These are phyloP conservation scores for Graphium colonna DNA, from an alignment of 2,888 invertebrate species.

Conservation along the genomic window DNA sequence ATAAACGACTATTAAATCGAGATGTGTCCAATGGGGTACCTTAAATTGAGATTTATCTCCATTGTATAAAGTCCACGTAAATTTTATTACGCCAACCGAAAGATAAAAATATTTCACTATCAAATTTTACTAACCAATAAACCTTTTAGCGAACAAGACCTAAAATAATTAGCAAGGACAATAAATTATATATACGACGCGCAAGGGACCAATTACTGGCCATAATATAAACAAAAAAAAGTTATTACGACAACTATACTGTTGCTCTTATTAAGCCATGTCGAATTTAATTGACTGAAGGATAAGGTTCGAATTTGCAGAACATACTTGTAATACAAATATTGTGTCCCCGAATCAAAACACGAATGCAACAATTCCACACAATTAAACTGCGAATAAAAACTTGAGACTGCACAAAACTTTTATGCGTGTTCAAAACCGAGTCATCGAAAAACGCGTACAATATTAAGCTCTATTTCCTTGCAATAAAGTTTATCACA, in stretches of 20 bases:
- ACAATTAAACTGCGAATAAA: constrained; percentile 68
- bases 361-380: constrained; percentile 68
- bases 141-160: constrained; percentile 26
- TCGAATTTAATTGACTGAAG: constrained; percentile 5
- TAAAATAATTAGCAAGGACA: constrained; percentile 28
- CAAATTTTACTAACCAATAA: constrained; percentile 26
- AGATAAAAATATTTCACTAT: constrained; percentile 19
- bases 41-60: constrained; percentile 16
- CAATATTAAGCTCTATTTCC: constrained; percentile 14
- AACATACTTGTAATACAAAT: constrained; percentile 24
- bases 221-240: constrained; percentile 38
- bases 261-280: not conserved
- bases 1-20: no score
- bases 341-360: constrained; percentile 46
- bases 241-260: constrained; percentile 24
- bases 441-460: constrained; percentile 2
- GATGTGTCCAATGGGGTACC: no score
- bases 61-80: constrained; percentile 9
- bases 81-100: constrained; percentile 8
- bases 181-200: constrained; percentile 29
- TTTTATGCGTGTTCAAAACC: constrained; percentile 23
- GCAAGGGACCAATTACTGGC: constrained; percentile 36
- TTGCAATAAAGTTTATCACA: constrained; percentile 13
- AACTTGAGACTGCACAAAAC: constrained; percentile 40
- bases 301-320: constrained; percentile 18